These are phyloP conservation scores for Ditylenchus dipsaci DNA, from an alignment of 1,140 invertebrate genomes.

Conservation along the genomic window DNA sequence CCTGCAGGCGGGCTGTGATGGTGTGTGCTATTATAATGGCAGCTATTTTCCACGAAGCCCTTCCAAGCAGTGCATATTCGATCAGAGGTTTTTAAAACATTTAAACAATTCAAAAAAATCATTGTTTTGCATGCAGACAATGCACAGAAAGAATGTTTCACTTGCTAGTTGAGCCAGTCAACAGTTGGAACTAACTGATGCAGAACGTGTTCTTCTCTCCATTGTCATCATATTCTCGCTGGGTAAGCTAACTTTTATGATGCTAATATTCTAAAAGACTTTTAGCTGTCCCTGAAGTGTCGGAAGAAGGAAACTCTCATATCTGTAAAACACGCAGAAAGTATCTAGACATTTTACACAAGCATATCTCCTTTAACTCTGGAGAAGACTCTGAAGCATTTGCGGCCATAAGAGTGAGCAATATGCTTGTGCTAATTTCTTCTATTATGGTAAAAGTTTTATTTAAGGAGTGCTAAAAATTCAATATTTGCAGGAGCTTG, in stretches of 20 bases:
- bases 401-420: conserved; percentile 18
- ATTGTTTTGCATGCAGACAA: not conserved
- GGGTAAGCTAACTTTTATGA: not conserved
- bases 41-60: conserved; percentile 47
- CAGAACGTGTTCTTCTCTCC: conserved; percentile 17
- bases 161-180: conserved; percentile 24
- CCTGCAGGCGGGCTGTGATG: conserved; percentile 28
- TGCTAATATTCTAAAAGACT: not conserved
- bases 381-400: conserved; percentile 8
- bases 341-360: conserved; percentile 25
- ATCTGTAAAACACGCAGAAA: not conserved
- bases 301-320: not conserved
- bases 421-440: conserved; percentile 23
- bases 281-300: conserved; percentile 13
- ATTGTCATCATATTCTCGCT: conserved; percentile 20
- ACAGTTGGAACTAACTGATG: conserved; percentile 20
- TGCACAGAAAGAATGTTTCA: conserved; percentile 23
- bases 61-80: conserved; percentile 26
- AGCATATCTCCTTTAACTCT: conserved; percentile 18
- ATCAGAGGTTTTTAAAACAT: too few relatives aligned
- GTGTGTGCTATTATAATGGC: conserved; percentile 50
- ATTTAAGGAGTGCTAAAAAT: too few relatives aligned
- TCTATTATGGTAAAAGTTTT: conserved; percentile 19
- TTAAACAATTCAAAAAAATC: too few relatives aligned
- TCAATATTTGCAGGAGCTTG: conserved; percentile 14